Base-by-base conservation (phyloP, 2,888 invertebrate species). In the Drosophila cyrtoloma region DNA sequence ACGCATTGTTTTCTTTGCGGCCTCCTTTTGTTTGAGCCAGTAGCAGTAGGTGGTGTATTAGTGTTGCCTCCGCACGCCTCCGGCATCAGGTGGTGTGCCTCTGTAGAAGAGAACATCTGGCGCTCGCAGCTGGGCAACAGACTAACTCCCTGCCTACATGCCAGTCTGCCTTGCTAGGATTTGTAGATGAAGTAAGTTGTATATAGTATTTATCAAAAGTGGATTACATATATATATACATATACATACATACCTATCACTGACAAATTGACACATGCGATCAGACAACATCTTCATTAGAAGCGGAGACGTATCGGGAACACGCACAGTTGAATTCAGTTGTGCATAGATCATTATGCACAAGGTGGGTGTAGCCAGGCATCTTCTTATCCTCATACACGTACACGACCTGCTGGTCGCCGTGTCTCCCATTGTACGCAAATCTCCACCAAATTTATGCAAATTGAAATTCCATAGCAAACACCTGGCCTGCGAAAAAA, bases 401-500 rank as follows among this genome's bases (percentile, higher is more conserved):
- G 30, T 35, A 44, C 26, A 16, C 5, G 16, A 26, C 2, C 47
- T 26, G 47, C 30, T 22, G 30, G 35, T 26, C 19, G 39, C 19
- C 22, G 58, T 30, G 39, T 55, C 35, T 59, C 47, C 84, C 75
- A 87, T 87, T 87, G 89, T 87, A 89, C 87, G 87, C 84, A 87
- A 86, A 86, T 89, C 85, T 84, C 85, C 72, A 87, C 87, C 89
- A 87, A 89, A 87, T 87, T 87, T 87, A 87, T 87, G 87, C 87
- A 87, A 87, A 87, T 87, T 87, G 89, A 87, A 87, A 87, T 87
- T 87, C 87, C 85, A 71, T 64, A 70, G 79, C 84, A 78, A 83
- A 87, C 86, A 89, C 85, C 89, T 87, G 86, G 86, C 19, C 66
- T 16, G 47, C 39, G 33, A 35, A 52, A 51, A 33, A 50, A 44